A percentile compares a stretch with the other conserved stretches of the same genome.
Conservation (phyloP, 2,888 invertebrate species). For the Gymnoscelis rufifasciata region DNA sequence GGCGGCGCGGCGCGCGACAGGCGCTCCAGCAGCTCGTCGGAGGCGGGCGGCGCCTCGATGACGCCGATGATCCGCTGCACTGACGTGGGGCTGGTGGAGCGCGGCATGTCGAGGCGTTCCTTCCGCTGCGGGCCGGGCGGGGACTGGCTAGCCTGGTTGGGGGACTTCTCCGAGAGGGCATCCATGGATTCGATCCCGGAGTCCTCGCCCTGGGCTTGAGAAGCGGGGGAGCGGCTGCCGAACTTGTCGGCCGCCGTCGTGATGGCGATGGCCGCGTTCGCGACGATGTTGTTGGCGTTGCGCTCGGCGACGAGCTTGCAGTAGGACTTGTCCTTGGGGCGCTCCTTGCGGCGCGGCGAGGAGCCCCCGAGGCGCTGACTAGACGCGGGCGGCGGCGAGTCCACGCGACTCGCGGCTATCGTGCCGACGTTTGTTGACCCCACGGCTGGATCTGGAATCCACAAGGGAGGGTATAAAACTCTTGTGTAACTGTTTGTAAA, state of each 20-base stretch:
- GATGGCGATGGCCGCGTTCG: slow-evolving; percentile 31
- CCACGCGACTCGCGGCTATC: slow-evolving; percentile 57
- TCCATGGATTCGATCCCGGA: slow-evolving; percentile 97
- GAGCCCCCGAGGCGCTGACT: slow-evolving; percentile 38
- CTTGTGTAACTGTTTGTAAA: no score
- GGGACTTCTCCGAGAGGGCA: slow-evolving; percentile 93
- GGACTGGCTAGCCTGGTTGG: slow-evolving; percentile 88
- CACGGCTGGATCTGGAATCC: slow-evolving; percentile 60
- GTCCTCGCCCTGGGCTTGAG: slow-evolving; percentile 87
- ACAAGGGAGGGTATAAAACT: slow-evolving; percentile 28
- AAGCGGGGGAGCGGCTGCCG: slow-evolving; percentile 67
- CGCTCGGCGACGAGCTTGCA: slow-evolving; percentile 78
- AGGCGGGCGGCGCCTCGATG: slow-evolving; percentile 50
- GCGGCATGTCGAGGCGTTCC: slow-evolving; percentile 66
- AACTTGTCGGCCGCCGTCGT: slow-evolving; percentile 47
- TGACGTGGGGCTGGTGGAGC: slow-evolving; percentile 63
- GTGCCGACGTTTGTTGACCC: slow-evolving; percentile 86
- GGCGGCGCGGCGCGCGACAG: slow-evolving; percentile 47
- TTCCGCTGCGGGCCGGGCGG: slow-evolving; percentile 75
- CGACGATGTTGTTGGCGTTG: slow-evolving; percentile 28
- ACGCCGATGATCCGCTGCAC: slow-evolving; percentile 72
- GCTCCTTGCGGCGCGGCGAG: slow-evolving; percentile 59
- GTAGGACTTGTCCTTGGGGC: slow-evolving; percentile 77
- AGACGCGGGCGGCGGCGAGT: slow-evolving; percentile 54
- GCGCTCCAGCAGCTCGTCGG: slow-evolving; percentile 54